A percentile compares a stretch with the other conserved stretches of the same genome.
These are phyloP conservation scores for Mustela nigripes DNA, from an alignment of 2,113 vertebrate genomes.

Conservation along the genomic window DNA sequence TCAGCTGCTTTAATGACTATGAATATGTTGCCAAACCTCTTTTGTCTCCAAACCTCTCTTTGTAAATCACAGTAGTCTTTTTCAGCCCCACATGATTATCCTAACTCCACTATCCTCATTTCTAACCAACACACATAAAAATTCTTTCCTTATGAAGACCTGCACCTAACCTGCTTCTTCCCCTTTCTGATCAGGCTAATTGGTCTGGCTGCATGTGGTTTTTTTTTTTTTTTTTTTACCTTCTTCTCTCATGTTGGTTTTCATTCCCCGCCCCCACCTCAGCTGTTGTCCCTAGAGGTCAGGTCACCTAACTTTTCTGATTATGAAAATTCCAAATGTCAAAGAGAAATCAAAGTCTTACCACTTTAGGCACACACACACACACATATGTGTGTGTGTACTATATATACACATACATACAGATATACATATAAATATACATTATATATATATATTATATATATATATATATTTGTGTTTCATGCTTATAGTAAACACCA, in stretches of 20 bases:
- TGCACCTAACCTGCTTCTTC: background rate
- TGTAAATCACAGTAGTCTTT: background rate
- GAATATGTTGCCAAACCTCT: background rate
- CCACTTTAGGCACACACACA: background rate
- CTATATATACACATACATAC: background rate
- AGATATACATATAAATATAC: background rate
- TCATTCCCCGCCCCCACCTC: fast-evolving
- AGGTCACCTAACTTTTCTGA: background rate
- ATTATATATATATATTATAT: background rate
- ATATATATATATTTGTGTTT: background rate
- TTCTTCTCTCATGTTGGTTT: background rate
- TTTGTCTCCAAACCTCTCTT: slow-evolving; percentile 36
- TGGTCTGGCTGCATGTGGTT: background rate
- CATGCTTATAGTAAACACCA: background rate
- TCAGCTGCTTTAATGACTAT: slow-evolving; percentile 19
- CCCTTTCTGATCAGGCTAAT: background rate
- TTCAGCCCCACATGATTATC: background rate
- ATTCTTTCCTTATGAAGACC: background rate
- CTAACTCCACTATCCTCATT: background rate
- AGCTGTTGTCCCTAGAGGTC: background rate
- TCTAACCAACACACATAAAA: background rate
- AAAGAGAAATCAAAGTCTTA: background rate
- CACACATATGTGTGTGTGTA: background rate
- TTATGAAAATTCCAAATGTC: slow-evolving; percentile 1
- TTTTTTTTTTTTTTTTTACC: background rate